These are phyloP conservation scores for Mythimna pallens DNA, from an alignment of 2,888 invertebrate genomes.

Conservation along the genomic window DNA sequence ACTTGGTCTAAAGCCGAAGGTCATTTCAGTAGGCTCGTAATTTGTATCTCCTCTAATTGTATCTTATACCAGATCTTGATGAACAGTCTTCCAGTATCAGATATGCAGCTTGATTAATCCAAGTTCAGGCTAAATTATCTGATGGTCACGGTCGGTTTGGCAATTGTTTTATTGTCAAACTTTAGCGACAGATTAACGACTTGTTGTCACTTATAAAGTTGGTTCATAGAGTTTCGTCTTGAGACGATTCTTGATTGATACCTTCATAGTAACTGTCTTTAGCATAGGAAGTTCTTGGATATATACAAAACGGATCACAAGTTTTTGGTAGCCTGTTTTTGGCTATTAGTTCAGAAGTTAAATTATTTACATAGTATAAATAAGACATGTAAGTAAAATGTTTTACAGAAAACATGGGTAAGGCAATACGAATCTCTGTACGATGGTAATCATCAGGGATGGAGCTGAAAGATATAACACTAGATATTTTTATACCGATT, in stretches of 20 bases:
- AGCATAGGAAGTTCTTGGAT: neutral
- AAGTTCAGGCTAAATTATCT: conserved; percentile 35
- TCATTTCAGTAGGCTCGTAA: neutral
- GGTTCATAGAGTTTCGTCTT: no score
- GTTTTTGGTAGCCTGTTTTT: neutral
- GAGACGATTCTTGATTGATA: no score
- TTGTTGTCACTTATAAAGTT: conserved; percentile 20
- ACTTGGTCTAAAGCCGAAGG: neutral
- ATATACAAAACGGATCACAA: neutral
- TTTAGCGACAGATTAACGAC: conserved; percentile 38
- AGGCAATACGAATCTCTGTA: no score
- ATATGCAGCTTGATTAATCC: conserved; percentile 26
- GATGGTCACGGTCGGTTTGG: conserved; percentile 44
- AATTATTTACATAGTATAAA: no score
- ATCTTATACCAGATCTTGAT: conserved; percentile 29
- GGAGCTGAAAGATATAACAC: no score
- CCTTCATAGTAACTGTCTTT: neutral
- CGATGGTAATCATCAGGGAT: no score
- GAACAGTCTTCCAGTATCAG: conserved; percentile 17
- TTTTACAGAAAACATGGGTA: neutral
- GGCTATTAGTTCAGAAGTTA: no score
- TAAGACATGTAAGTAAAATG: no score
- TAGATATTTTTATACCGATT: no score
- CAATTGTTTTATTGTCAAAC: conserved; percentile 28
- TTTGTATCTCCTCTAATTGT: neutral